A percentile compares a stretch with the other conserved stretches of the same genome.
Conservation (phyloP, 2,797 vertebrate genomes). For the Lerista edwardsae region DNA sequence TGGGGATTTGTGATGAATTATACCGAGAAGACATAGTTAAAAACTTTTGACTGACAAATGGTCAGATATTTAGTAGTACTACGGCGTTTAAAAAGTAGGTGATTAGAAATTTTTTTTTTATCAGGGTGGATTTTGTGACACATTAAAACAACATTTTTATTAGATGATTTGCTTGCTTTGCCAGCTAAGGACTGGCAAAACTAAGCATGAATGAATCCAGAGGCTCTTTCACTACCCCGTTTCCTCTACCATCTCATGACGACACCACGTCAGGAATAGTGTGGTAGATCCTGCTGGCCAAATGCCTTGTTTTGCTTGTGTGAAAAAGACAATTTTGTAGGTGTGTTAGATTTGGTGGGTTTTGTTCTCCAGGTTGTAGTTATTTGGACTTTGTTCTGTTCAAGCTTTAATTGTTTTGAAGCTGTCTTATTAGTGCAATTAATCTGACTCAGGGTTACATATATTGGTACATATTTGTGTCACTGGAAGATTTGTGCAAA, state of each 20-base stretch:
- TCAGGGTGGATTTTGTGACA: not conserved
- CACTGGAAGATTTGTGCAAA: no score
- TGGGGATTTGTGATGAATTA: slow-evolving; percentile 79
- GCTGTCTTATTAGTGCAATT: no score
- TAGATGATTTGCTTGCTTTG: not conserved
- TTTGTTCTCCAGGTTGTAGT: not conserved
- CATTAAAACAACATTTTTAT: not conserved
- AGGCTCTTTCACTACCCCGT: not conserved
- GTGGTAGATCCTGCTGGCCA: not conserved
- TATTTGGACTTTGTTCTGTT: not conserved
- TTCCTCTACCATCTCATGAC: not conserved
- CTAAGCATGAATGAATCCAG: not conserved
- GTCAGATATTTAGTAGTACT: slow-evolving; percentile 41
- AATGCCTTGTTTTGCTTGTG: not conserved
- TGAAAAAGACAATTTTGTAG: not conserved
- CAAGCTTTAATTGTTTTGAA: no score
- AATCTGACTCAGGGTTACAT: no score
- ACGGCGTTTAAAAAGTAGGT: slow-evolving; percentile 21
- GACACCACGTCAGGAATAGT: no score
- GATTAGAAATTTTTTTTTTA: slow-evolving; percentile 4
- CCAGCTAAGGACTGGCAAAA: no score
- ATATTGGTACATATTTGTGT: no score
- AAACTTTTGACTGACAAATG: slow-evolving; percentile 39
- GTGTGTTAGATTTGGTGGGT: not conserved
- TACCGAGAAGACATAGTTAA: slow-evolving; percentile 59